These are phyloP conservation scores for Bombus waltoni DNA, from an alignment of 1,140 invertebrate species.

Conservation along the genomic window DNA sequence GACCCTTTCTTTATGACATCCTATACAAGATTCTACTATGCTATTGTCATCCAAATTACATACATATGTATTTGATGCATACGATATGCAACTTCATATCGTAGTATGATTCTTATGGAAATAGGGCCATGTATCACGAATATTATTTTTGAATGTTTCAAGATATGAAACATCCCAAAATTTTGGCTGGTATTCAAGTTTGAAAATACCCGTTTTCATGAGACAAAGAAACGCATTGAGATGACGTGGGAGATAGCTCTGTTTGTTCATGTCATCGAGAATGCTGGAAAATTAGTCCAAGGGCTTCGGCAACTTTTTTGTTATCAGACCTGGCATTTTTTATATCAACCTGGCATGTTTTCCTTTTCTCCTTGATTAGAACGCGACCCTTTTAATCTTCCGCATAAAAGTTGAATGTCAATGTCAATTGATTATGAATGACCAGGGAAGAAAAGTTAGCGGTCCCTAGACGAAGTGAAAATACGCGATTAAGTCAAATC, in stretches of 20 bases:
- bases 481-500: background rate
- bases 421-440: background rate
- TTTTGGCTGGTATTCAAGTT: slow-evolving; percentile 18
- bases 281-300: background rate
- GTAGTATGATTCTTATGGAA: background rate
- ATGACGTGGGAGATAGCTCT: background rate
- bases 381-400: background rate
- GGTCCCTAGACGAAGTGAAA: background rate
- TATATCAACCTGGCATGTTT: too few relatives aligned
- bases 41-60: background rate
- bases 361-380: background rate
- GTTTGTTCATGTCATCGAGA: background rate
- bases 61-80: background rate
- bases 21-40: background rate
- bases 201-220: background rate
- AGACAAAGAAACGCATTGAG: background rate
- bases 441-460: background rate
- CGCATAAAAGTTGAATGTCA: background rate
- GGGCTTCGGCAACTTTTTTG: background rate
- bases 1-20: background rate
- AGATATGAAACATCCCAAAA: background rate
- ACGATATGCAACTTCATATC: background rate
- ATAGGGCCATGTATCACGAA: background rate
- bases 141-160: slow-evolving; percentile 16
- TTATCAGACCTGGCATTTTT: background rate